Percentiles rank a stretch among this genome's conserved stretches.
Evolutionary conservation across 2,888 invertebrate species (phyloP).

Genomic region (Brachynemurus nebulosus): DNA sequence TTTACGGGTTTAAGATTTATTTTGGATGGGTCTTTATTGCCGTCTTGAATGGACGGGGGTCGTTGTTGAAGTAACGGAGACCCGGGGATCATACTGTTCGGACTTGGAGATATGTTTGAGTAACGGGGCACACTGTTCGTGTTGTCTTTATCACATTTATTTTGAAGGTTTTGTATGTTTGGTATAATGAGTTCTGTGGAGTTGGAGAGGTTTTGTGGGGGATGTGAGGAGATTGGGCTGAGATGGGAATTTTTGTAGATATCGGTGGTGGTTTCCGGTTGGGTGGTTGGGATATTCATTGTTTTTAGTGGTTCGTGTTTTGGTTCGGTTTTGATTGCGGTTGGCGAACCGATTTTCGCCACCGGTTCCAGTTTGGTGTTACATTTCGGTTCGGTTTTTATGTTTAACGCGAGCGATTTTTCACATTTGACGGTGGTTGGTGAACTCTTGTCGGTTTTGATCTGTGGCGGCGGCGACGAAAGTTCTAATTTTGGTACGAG

Average conservation of each 20-base stretch:
- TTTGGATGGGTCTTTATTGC: not conserved
- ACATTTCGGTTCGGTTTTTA: not conserved
- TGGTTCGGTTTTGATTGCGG: conserved; percentile 26
- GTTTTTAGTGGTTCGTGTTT: conserved; percentile 14
- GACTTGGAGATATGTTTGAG: not conserved
- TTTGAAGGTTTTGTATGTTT: conserved; percentile 3
- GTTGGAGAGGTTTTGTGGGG: too few relatives aligned
- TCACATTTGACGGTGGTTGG: not conserved
- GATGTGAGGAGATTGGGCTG: not conserved
- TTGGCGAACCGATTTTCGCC: too few relatives aligned
- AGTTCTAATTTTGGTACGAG: conserved; percentile 44
- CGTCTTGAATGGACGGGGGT: too few relatives aligned
- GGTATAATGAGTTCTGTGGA: conserved; percentile 2
- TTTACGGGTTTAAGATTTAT: not conserved
- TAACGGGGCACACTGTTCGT: not conserved
- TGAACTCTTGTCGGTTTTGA: conserved; percentile 4
- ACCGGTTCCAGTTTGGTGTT: not conserved
- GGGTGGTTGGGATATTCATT: not conserved
- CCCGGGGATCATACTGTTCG: not conserved
- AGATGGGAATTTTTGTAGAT: not conserved
- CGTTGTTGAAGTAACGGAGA: too few relatives aligned
- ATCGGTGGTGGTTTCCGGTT: not conserved
- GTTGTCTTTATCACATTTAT: conserved; percentile 3
- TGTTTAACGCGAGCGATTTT: not conserved
- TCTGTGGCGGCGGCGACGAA: not conserved